Evolutionary conservation across 2,888 invertebrate species (phyloP).

Genomic region (Scelioninae gen. 2): DNA sequence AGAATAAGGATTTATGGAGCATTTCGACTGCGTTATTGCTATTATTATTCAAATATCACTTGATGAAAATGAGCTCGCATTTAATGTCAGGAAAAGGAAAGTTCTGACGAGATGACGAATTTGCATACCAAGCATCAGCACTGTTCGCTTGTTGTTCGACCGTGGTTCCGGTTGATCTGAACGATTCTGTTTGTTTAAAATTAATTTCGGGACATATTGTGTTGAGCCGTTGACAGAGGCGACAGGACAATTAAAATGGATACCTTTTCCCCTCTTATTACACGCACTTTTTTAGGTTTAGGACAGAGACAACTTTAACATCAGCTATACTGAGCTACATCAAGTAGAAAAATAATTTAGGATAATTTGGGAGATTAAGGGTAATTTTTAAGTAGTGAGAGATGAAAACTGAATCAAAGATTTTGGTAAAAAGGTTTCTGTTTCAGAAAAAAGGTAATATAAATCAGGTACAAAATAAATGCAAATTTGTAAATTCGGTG

Average conservation of each 20-base stretch:
- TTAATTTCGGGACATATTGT: no score
- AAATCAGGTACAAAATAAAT: no score
- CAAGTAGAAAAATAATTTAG: slow-evolving; percentile 54
- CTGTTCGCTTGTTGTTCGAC: no score
- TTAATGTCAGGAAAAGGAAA: no score
- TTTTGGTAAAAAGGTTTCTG: no score
- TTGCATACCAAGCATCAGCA: no score
- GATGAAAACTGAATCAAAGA: slow-evolving; percentile 6
- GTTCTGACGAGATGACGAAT: no score
- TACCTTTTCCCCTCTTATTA: background rate
- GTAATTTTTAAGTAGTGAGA: slow-evolving; percentile 30
- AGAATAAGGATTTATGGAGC: slow-evolving; percentile 4
- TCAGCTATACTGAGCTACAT: slow-evolving; percentile 40
- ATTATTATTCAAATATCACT: slow-evolving; percentile 17
- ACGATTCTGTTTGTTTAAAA: no score
- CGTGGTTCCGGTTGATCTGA: no score
- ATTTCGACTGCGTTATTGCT: background rate
- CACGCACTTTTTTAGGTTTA: slow-evolving; percentile 19
- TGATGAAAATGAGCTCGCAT: background rate
- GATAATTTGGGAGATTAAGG: slow-evolving; percentile 37
- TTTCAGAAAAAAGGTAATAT: no score
- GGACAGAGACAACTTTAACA: slow-evolving; percentile 32
- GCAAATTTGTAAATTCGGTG: no score
- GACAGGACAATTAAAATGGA: slow-evolving; percentile 14
- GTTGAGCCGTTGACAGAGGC: slow-evolving; percentile 10